phyloP scores from a whole-genome alignment of 2,113 vertebrate genomes.

The Dinomys branickii region DNA sequence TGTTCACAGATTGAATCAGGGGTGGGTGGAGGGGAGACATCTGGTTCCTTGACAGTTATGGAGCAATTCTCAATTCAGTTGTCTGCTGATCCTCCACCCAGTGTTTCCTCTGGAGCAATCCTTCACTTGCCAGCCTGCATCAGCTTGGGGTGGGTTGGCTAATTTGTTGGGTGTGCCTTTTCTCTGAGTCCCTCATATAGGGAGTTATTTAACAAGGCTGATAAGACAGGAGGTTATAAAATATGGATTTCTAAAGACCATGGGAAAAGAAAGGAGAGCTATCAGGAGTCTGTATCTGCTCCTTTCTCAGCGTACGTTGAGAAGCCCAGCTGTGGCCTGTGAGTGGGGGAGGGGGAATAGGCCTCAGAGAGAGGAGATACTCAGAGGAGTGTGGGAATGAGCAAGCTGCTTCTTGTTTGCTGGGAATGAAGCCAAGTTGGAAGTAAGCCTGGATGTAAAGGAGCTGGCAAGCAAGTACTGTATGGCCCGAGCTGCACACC shows the following conservation, averaged over 20 bases:
- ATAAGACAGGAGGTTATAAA: neutral
- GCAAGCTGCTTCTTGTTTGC: slow-evolving; percentile 64
- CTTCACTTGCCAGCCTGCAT: neutral
- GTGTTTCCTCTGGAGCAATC: neutral
- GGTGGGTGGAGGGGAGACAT: neutral
- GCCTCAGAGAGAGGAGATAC: neutral
- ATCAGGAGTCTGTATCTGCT: neutral
- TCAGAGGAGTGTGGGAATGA: slow-evolving; percentile 65
- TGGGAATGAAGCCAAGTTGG: slow-evolving; percentile 74
- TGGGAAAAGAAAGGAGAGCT: slow-evolving; percentile 33
- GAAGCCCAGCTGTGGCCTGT: slow-evolving; percentile 61
- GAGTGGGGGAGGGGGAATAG: neutral
- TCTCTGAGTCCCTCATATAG: neutral
- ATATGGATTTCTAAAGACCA: slow-evolving; percentile 22
- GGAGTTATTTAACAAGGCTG: slow-evolving; percentile 12
- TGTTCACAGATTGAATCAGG: neutral
- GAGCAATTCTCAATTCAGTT: neutral
- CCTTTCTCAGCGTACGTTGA: slow-evolving; percentile 27
- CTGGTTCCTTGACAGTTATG: neutral
- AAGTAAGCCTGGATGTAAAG: slow-evolving; percentile 67
- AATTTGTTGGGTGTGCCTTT: slow-evolving; percentile 43
- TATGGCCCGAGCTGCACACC: slow-evolving; percentile 15
- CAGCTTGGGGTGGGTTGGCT: neutral
- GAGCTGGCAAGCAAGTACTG: slow-evolving; percentile 39
- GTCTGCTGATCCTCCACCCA: neutral